A percentile compares a stretch with the other conserved stretches of the same genome.
phyloP scores from a whole-genome alignment of 1,140 invertebrate species.

The Drosophila kurseongensis region DNA sequence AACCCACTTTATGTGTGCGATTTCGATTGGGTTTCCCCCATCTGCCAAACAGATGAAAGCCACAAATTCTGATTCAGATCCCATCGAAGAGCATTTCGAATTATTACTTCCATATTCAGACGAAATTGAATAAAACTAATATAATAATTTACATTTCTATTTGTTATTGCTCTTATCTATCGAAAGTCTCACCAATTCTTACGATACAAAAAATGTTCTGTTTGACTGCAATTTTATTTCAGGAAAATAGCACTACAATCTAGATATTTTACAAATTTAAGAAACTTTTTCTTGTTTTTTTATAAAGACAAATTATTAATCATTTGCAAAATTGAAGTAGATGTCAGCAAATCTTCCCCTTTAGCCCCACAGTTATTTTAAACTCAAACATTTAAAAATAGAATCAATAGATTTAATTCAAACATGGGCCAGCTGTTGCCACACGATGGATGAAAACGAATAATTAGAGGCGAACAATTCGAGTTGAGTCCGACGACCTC shows the following conservation, averaged over 20 bases:
- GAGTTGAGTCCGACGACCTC: neutral
- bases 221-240: too few species aligned
- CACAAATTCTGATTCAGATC: conserved; percentile 6
- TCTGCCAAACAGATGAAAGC: conserved; percentile 1
- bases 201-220: too few species aligned
- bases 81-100: neutral
- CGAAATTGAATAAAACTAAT: conserved; percentile 11
- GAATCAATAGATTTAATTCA: conserved; percentile 12
- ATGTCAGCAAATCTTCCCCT: neutral
- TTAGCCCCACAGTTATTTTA: neutral
- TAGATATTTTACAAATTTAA: too few species aligned
- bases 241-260: too few species aligned
- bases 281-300: too few species aligned
- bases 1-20: neutral
- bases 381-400: conserved; percentile 1
- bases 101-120: conserved; percentile 1
- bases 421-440: conserved; percentile 34
- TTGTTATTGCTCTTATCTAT: neutral
- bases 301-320: neutral
- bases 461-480: conserved; percentile 1
- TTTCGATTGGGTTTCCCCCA: conserved; percentile 19
- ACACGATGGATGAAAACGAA: neutral
- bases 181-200: too few species aligned
- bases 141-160: conserved; percentile 4
- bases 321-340: conserved; percentile 11